Base-by-base conservation (phyloP, 2,888 invertebrate genomes). In the Heteropelma amictum region DNA sequence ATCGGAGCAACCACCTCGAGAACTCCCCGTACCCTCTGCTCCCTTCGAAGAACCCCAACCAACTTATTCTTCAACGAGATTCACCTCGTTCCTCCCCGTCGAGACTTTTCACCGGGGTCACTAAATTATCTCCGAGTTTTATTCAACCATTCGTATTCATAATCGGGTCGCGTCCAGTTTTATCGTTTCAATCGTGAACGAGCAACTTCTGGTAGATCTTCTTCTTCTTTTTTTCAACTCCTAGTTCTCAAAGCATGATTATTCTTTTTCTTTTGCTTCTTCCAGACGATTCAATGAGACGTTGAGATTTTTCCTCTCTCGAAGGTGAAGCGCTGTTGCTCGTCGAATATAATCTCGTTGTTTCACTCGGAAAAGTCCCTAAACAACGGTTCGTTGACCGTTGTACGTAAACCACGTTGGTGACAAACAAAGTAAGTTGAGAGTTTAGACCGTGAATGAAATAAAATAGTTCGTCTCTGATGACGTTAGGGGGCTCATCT, bases 381-480 rank as follows among this genome's bases (percentile, higher is more conserved):
- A 26, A 28, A 38, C 49, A 47, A 67, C 47, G 61, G 1, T 38
- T 14, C 17, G 35, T 7, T 10, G 26, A 17, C 26, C 38, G 49
- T 60, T 38, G 71, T 40, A 69, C 35, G 28, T 35, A 60, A 61
- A 73, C 64, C 60, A 60, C 47, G 49, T 45, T 30, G 33, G 51
- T 51, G 54, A 42, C 80, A n/a, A n/a, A n/a, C n/a, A 81, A 81
- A 83, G 83, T 81, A 85, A 85, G 83, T 86, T 86, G 82, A 77
- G 76, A 81, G 82, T 82, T 84, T 80, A 85, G 83, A 17, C 60
- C 49, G 68, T 83, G 83, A 83, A 84, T 83, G 84, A 81, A 85
- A 85, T 85, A 84, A 84, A 87, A 87, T 83, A 81, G 81, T 12
- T 14, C 38, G n/a, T 83, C 75, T 40, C n/a, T 30, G 56, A 53